A percentile compares a stretch with the other conserved stretches of the same genome.
These are phyloP conservation scores for Progne subis DNA, from an alignment of 2,113 vertebrate genomes.

Conservation along the genomic window DNA sequence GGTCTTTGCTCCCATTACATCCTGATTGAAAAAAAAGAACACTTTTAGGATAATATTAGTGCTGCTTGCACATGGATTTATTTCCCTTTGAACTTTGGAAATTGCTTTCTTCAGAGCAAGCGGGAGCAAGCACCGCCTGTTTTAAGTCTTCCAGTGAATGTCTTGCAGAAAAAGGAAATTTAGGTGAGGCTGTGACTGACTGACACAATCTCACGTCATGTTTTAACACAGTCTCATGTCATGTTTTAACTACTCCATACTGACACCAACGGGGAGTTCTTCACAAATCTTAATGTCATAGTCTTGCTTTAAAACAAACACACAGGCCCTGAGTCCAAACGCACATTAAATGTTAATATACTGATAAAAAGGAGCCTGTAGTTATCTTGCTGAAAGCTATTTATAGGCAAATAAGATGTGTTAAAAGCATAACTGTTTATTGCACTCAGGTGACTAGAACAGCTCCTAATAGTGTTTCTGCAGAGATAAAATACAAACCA, in stretches of 20 bases:
- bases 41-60: rapidly evolving
- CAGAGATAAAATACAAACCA: background rate
- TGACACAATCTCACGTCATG: background rate
- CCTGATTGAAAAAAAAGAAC: background rate
- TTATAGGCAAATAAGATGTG: background rate
- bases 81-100: background rate
- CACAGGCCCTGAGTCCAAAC: background rate
- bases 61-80: background rate
- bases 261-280: background rate
- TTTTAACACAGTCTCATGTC: too few relatives aligned
- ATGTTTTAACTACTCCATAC: background rate
- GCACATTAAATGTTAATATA: background rate
- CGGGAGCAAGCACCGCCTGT: background rate
- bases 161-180: background rate
- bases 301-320: background rate
- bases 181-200: background rate
- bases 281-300: background rate
- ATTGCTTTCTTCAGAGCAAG: background rate
- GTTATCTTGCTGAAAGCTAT: background rate
- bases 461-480: background rate
- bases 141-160: background rate
- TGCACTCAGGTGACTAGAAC: background rate
- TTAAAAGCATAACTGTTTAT: background rate
- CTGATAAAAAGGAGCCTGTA: background rate
- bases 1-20: background rate